Evolutionary conservation across 2,113 vertebrate genomes (phyloP).

Genomic region (Elaphurus davidianus): DNA sequence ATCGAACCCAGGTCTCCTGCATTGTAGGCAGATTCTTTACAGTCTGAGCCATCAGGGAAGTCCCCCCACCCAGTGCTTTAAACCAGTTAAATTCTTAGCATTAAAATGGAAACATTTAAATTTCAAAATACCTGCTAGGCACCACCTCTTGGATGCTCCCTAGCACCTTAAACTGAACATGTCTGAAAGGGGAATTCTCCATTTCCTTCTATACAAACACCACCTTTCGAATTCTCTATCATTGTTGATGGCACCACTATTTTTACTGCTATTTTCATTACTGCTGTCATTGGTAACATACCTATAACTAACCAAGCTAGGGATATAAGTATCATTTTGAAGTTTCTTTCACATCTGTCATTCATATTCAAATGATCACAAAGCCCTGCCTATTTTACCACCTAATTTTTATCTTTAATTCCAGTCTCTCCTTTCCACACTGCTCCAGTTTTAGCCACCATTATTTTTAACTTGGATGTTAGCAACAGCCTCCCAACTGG

Average conservation of each 20-base stretch:
- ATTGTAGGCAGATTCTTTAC: background rate
- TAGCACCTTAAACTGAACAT: background rate
- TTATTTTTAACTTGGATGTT: background rate
- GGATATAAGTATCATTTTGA: background rate
- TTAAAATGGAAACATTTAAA: background rate
- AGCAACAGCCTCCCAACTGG: background rate
- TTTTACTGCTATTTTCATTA: slow-evolving; percentile 7
- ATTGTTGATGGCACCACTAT: background rate
- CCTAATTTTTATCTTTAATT: background rate
- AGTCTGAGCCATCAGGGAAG: background rate
- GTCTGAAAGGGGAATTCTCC: background rate
- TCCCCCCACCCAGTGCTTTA: background rate
- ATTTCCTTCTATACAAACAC: background rate
- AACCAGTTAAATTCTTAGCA: background rate
- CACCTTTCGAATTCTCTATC: background rate
- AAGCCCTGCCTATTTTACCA: background rate
- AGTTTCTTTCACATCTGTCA: background rate
- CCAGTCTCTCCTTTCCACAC: background rate
- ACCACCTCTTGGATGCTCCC: background rate
- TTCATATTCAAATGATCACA: background rate
- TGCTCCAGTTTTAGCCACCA: background rate
- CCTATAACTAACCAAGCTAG: background rate
- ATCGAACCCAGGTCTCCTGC: background rate
- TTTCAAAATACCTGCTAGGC: background rate
- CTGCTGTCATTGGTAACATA: background rate